phyloP scores from a whole-genome alignment of 2,888 invertebrate genomes.

The Synanthedon vespiformis region DNA sequence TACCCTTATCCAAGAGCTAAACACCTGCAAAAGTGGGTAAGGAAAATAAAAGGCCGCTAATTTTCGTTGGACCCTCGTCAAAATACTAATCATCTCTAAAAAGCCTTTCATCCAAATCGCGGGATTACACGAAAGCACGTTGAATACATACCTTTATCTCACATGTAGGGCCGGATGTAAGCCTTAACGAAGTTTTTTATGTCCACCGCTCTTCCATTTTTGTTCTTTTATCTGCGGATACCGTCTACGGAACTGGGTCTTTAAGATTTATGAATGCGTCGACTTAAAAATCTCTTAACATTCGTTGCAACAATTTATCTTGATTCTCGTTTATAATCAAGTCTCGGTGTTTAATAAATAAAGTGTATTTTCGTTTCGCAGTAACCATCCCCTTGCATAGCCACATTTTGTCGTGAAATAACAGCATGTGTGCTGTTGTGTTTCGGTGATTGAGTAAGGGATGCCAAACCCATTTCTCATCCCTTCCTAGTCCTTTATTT shows the following conservation, averaged over 20 bases:
- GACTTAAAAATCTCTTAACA: no score
- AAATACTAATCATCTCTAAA: slow-evolving; percentile 3
- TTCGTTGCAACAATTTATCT: no score
- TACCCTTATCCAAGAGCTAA: not conserved
- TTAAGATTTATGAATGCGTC: not conserved
- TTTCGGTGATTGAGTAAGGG: no score
- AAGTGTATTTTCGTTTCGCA: no score
- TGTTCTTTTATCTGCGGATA: not conserved
- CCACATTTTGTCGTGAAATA: no score
- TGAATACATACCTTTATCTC: slow-evolving; percentile 3
- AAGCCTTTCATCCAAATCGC: slow-evolving; percentile 7
- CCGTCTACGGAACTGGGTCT: not conserved
- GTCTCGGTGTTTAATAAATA: not conserved
- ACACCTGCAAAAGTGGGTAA: not conserved
- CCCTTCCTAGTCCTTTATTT: no score
- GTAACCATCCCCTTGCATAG: no score
- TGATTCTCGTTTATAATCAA: not conserved
- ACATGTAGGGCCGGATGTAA: slow-evolving; percentile 4
- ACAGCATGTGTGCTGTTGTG: no score
- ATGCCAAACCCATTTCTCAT: no score
- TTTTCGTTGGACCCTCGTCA: slow-evolving; percentile 4
- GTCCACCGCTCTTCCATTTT: slow-evolving; percentile 1
- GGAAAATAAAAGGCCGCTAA: not conserved
- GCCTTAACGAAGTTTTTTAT: slow-evolving; percentile 3
- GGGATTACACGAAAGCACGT: slow-evolving; percentile 6